Conservation (phyloP, 1,140 invertebrate genomes). For the Drusus annulatus region DNA sequence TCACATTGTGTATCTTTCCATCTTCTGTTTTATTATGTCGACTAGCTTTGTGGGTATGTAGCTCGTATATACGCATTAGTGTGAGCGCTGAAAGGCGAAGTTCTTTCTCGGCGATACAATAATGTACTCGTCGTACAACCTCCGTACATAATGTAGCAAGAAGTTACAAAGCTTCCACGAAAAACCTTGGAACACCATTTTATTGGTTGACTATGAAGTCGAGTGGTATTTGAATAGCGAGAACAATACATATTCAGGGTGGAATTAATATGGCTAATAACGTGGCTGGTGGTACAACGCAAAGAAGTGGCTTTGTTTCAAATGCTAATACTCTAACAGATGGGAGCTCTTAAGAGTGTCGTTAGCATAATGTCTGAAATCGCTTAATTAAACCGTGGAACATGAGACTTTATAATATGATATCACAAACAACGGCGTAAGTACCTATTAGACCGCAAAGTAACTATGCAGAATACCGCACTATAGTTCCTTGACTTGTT, state of each 20-base stretch:
- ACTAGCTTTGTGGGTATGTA: neutral
- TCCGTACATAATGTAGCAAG: neutral
- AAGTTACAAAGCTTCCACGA: neutral
- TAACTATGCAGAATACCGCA: no score
- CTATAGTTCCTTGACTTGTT: no score
- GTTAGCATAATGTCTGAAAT: constrained; percentile 24
- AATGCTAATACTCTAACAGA: constrained; percentile 33
- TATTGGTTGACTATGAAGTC: constrained; percentile 12
- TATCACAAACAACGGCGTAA: no score
- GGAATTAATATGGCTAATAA: constrained; percentile 7
- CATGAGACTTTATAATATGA: neutral
- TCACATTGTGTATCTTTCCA: no score
- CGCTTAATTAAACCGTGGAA: constrained; percentile 29
- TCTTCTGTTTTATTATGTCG: neutral
- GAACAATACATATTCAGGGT: constrained; percentile 19
- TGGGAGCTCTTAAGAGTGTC: constrained; percentile 10
- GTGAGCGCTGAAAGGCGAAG: neutral
- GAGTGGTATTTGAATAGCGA: constrained; percentile 19
- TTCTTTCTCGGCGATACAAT: constrained; percentile 10
- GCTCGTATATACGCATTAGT: no score
- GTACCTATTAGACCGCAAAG: no score
- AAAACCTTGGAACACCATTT: constrained; percentile 24
- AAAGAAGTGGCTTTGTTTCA: constrained; percentile 17
- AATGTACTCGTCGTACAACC: neutral
- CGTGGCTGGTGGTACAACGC: constrained; percentile 4